Base-by-base conservation (phyloP, 2,113 vertebrate species). In the Salvelinus fontinalis region DNA sequence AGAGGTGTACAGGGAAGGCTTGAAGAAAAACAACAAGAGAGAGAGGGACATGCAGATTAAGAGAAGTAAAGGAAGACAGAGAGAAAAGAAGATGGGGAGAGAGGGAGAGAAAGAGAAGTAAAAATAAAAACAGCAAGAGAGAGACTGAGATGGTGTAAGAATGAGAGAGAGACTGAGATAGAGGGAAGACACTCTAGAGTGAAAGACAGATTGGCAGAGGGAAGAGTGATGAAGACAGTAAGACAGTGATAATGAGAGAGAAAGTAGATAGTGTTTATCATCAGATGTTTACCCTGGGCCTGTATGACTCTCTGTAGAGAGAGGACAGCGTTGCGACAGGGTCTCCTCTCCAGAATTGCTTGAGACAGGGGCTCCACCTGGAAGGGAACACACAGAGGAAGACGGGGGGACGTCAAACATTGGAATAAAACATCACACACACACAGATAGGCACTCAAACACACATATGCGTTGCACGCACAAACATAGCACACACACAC, bases 321-420 rank as follows among this genome's bases (percentile, higher is more conserved):
- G 71, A 84, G 87, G 65, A 97, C 92, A 0, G 96, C 97, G 0
- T 96, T 96, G 71, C 88, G 78, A 89, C 95, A 96, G 4, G 97
- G 97, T 22, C 92, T 96, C 91, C 95, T 94, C 83, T 94, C 92
- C 88, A 98, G 74, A 69, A 92, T 92, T 1, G 94, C 91, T 75
- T 95, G 94, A 1, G 96, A 92, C 59, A 97, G 90, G 22, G 95
- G 93, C 57, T 96, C 95, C 91, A 95, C 92, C 97, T 98, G 88
- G 8, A 73, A 29, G 20, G 18, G 9, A 7, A 79, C 24, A 64
- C 48, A 71, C 16, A 39, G 4, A 14, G 34, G 22, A 2, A 75
- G 34, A 44, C 9, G 8, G 8, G 39, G 39, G 39, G 39, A 2
- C 39, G 39, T 44, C 39, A 48, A 16, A 69, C 65, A 75, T 22